A percentile compares a stretch with the other conserved stretches of the same genome.
These are phyloP conservation scores for Pseudoatta argentina DNA, from an alignment of 1,140 invertebrate species.

Conservation along the genomic window DNA sequence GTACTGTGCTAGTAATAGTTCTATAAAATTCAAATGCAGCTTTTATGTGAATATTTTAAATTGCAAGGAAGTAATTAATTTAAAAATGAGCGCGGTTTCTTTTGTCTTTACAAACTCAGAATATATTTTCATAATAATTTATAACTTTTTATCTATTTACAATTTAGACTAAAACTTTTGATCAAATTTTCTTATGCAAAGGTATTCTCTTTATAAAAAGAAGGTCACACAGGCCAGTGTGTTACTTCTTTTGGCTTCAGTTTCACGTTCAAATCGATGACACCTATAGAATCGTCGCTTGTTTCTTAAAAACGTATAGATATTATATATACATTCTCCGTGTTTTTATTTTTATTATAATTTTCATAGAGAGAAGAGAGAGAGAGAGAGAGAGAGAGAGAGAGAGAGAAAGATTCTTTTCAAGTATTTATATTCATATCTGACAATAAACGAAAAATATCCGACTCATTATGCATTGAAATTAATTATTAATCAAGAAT, in stretches of 20 bases:
- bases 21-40: background rate
- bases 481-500: background rate
- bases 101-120: background rate
- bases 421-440: background rate
- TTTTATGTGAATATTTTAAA: conserved; percentile 9
- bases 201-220: conserved; percentile 29
- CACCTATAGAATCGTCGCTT: background rate
- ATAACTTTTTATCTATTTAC: background rate
- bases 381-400: background rate
- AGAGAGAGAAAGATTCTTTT: background rate
- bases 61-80: background rate
- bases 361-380: background rate
- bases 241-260: conserved; percentile 36
- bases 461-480: background rate
- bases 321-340: background rate
- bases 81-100: too few species aligned
- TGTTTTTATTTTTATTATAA: background rate
- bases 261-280: conserved; percentile 18
- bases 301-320: conserved; percentile 1
- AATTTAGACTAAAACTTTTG: background rate
- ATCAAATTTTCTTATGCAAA: background rate
- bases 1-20: background rate
- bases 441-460: too few species aligned
- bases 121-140: too few species aligned
- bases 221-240: conserved; percentile 37